A percentile compares a stretch with the other conserved stretches of the same genome.
phyloP scores from a whole-genome alignment of 1,140 invertebrate species.

The Leptinotarsa texana region DNA sequence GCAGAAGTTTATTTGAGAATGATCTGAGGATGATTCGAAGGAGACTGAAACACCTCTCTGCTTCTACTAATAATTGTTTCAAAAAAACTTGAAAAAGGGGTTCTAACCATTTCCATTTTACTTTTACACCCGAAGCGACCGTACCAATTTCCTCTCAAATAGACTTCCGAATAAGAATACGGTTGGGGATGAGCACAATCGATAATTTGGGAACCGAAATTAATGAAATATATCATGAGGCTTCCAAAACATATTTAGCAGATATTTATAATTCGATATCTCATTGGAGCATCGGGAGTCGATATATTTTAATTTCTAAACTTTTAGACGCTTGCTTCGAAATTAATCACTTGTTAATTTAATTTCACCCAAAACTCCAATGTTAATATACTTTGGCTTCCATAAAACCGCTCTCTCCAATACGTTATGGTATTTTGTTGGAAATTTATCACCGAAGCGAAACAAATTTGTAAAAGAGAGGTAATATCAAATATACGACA shows the following conservation, averaged over 20 bases:
- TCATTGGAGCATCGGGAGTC: constrained; percentile 30
- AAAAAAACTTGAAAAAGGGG: too few species aligned
- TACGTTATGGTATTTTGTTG: constrained; percentile 27
- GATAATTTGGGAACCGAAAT: constrained; percentile 22
- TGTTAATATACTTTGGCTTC: constrained; percentile 30
- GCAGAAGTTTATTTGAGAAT: too few species aligned
- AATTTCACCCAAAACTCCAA: constrained; percentile 31
- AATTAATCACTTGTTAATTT: constrained; percentile 32
- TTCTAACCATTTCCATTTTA: too few species aligned
- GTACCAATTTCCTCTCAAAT: background rate
- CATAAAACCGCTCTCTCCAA: constrained; percentile 16
- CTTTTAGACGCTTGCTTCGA: constrained; percentile 28
- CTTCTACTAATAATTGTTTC: too few species aligned
- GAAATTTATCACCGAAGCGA: constrained; percentile 20
- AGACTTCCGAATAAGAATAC: constrained; percentile 15
- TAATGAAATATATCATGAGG: constrained; percentile 31
- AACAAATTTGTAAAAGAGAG: constrained; percentile 7
- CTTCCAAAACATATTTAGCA: constrained; percentile 32
- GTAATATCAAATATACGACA: constrained; percentile 4
- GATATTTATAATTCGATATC: constrained; percentile 33
- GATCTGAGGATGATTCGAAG: too few species aligned
- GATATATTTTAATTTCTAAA: constrained; percentile 32
- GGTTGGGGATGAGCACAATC: constrained; percentile 10
- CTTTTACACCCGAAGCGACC: too few species aligned
- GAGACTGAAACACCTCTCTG: too few species aligned